Conservation (phyloP, 2,888 invertebrate genomes). For the Heliconius erato region DNA sequence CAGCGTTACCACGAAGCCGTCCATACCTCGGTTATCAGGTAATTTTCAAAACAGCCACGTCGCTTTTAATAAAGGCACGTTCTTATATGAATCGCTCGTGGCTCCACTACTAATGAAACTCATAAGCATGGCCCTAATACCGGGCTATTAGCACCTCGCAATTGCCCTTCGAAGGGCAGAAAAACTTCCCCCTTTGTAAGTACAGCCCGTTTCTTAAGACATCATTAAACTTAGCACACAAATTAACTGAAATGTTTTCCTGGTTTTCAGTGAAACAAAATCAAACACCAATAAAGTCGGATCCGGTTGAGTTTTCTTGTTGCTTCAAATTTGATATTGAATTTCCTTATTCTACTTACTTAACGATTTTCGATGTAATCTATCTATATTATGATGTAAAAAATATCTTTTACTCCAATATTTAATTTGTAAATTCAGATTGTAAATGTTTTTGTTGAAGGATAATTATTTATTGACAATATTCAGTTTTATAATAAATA, state of each 20-base stretch:
- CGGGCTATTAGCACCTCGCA: slow-evolving; percentile 78
- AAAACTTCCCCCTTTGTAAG: slow-evolving; percentile 69
- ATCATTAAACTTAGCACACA: slow-evolving; percentile 75
- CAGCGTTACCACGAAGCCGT: slow-evolving; percentile 37
- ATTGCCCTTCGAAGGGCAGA: slow-evolving; percentile 73
- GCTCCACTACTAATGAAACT: slow-evolving; percentile 81
- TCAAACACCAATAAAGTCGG: slow-evolving; percentile 27
- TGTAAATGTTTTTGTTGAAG: background rate
- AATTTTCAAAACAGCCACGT: slow-evolving; percentile 81
- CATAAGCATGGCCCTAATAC: slow-evolving; percentile 81
- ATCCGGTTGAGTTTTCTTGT: background rate
- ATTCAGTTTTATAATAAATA: background rate
- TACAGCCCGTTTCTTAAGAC: slow-evolving; percentile 64
- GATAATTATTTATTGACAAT: too few relatives aligned
- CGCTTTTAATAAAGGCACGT: slow-evolving; percentile 80
- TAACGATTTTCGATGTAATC: slow-evolving; percentile 23
- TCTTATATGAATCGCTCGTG: slow-evolving; percentile 79
- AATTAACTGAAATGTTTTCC: slow-evolving; percentile 63
- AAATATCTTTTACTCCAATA: slow-evolving; percentile 24
- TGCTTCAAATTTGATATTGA: slow-evolving; percentile 31
- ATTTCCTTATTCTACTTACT: slow-evolving; percentile 33
- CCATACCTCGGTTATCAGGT: slow-evolving; percentile 57
- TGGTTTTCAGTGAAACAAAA: slow-evolving; percentile 44
- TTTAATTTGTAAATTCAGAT: too few relatives aligned
- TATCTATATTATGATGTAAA: slow-evolving; percentile 14